Base-by-base conservation (phyloP, 1,140 invertebrate genomes). In the Cotesia vestalis region DNA sequence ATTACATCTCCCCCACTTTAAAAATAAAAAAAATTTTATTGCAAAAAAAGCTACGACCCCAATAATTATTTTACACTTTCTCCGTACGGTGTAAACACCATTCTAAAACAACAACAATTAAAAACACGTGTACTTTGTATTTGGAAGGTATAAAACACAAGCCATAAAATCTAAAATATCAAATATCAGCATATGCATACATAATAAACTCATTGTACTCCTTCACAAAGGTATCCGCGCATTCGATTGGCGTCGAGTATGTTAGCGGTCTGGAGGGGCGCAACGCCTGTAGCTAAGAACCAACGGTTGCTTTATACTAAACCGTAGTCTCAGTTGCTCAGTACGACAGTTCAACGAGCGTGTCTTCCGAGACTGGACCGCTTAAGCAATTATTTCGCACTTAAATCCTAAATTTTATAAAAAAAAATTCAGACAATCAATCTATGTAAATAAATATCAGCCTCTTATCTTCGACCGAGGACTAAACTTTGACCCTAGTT, bases 291-390 rank as follows among this genome's bases (percentile, higher is more conserved):
- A 78, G 78, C 77, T 77, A 80, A 81, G 80, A 84, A 81, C 81
- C 78, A 79, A 79, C 78, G 77, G 20, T 55, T 35, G 36, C 40
- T 78, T 81, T 77, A 79, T 83, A 80, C 77, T 80, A 82, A 82
- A 84, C 81, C 78, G 81, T 76, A 80, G 75, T 76, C 74, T 75
- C 74, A 78, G 79, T 78, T 75, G 78, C 82, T 82, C 73, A 69
- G 73, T 77, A 78, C 79, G 82, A 83, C 83, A 82, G 80, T 84
- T 83, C 77, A 79, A 81, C 78, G 76, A 79, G 75, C 76, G 80
- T 78, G 78, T 78, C 79, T 84, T 82, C 75, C 78, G 78, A 78
- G 78, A 73, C 75, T 76, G 80, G 79, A 83, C 80, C 81, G 64
- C 60, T 20, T 27, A 27, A 27, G 27, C 27, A 27, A 27, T 27